Evolutionary conservation across 2,113 vertebrate species (phyloP).

Genomic region (Leptobrachium ailaonicum): DNA sequence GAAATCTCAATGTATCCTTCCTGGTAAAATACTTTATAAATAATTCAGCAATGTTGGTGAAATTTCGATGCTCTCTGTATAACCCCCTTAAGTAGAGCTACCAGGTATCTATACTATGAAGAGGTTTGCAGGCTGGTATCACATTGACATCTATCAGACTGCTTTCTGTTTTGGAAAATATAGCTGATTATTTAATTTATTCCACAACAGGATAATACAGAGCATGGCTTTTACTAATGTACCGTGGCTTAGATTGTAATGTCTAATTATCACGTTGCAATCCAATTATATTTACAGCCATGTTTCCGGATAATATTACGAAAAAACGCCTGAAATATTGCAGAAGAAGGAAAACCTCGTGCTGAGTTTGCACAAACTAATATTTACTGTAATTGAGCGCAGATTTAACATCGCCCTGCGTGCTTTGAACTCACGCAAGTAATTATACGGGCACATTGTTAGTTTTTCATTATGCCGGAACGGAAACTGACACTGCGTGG

Average conservation of each 20-base stretch:
- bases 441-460: not conserved
- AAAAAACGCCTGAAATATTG: not conserved
- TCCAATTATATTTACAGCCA: not conserved
- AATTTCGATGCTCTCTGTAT: too few relatives aligned
- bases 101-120: too few relatives aligned
- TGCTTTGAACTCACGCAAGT: not conserved
- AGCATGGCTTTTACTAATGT: not conserved
- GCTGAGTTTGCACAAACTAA: not conserved
- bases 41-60: too few relatives aligned
- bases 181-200: too few relatives aligned
- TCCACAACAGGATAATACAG: too few relatives aligned
- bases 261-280: not conserved
- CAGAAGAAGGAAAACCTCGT: not conserved
- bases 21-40: too few relatives aligned
- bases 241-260: not conserved
- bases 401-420: not conserved
- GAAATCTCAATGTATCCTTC: too few relatives aligned
- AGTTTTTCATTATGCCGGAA: not conserved
- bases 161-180: too few relatives aligned
- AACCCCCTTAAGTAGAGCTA: too few relatives aligned
- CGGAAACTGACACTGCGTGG: not conserved
- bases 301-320: not conserved
- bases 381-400: not conserved
- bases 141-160: too few relatives aligned
- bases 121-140: too few relatives aligned